Evolutionary conservation across 2,797 vertebrate species (phyloP).

Genomic region (Adrianichthys oophorus): DNA sequence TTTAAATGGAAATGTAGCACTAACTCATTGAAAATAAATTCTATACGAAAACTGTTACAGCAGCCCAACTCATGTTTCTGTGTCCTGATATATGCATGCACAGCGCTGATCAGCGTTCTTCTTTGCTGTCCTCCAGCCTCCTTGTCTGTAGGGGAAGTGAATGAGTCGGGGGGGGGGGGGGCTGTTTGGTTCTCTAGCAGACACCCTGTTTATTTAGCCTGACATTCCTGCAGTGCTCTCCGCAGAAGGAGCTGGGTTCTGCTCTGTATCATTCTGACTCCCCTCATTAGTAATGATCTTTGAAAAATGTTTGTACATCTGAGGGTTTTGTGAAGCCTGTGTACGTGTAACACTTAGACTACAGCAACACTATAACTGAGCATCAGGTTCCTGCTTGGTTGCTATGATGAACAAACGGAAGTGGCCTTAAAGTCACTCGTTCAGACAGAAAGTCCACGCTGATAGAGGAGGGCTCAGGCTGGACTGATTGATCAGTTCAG

Average conservation of each 20-base stretch:
- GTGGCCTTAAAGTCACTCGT: not conserved
- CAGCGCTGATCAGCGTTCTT: conserved; percentile 52
- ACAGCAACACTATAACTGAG: not conserved
- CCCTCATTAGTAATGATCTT: conserved; percentile 30
- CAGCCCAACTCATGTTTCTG: conserved; percentile 3
- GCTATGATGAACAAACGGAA: conserved; percentile 22
- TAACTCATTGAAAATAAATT: too few relatives aligned
- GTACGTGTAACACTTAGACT: not conserved
- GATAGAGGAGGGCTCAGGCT: conserved; percentile 23
- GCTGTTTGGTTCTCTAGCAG: conserved; percentile 47
- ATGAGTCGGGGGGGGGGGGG: conserved; percentile 38
- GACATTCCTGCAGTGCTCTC: conserved; percentile 61
- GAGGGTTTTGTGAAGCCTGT: not conserved
- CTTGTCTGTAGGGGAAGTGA: conserved; percentile 33
- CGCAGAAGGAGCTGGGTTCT: conserved; percentile 35
- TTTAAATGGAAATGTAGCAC: too few relatives aligned
- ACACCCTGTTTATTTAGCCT: conserved; percentile 72
- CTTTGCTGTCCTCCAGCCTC: conserved; percentile 12
- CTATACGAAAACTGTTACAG: not conserved
- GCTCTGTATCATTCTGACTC: conserved; percentile 56
- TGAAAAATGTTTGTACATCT: conserved; percentile 13
- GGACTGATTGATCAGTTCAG: conserved; percentile 37
- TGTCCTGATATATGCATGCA: conserved; percentile 13
- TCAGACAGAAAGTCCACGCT: not conserved
- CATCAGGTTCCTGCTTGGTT: not conserved